Evolutionary conservation across 2,113 vertebrate genomes (phyloP), one percentile per base, ranked within the genome.

Genomic region (Atractosteus spatula): DNA sequence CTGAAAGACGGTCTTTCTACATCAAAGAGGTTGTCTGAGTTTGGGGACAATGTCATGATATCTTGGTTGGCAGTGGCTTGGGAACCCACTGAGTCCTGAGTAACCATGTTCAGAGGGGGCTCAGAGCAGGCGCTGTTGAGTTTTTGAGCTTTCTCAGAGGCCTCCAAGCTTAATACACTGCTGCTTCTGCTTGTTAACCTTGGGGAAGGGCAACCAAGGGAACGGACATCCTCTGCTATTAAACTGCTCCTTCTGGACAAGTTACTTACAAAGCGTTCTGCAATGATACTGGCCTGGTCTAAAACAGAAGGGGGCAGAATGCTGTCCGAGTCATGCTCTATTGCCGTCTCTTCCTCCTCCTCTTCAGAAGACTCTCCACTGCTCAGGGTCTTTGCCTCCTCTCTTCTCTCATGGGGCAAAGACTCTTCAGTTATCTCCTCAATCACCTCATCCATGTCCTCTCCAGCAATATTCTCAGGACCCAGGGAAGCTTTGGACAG

Each of bases 271-370:
- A 95, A 95, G 3, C 83, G 85, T 76, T 96, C 94, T 0, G 93
- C 92, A 0, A 96, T 96, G 75, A 92, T 77, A 0, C 95, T 92
- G 16, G 94, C 93, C 76, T 96, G 93, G 80, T 94, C 93, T 79
- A 96, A 82, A 62, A 96, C 93, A 0, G 96, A 96, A 0, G 90
- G 88, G 0, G 95, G 93, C 4, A 96, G 87, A 75, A 96, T 93
- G 80, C 92, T 91, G 71, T 77, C 63, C 0, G 80, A 57, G 1
- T 82, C 81, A 0, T 72, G 78, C 10, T 70, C 3, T 1, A 73
- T 51, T n/a, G 47, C 76, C 0, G 13, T 84, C 6, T 86, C 86
- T 17, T 89, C 88, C 0, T 91, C 88, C 13, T 91, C 91, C 41
- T 96, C 94, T 7, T 94, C 94, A 0, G 94, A 93, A 4, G 94